Percentiles rank a stretch among this genome's conserved stretches.
phyloP scores from a whole-genome alignment of 2,113 vertebrate species.

The Nibea albiflora region DNA sequence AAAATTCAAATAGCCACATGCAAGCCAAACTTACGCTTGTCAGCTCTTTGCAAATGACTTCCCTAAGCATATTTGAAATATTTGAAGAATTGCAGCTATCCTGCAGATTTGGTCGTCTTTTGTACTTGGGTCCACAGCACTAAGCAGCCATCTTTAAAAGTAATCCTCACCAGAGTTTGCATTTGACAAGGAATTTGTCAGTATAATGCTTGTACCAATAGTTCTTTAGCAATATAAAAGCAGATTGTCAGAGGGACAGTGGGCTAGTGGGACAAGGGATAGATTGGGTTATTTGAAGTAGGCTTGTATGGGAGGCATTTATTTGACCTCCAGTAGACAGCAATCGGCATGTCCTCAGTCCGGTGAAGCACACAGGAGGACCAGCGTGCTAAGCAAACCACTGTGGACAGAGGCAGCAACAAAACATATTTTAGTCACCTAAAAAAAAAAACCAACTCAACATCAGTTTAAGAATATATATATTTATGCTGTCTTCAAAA shows the following conservation, averaged over 20 bases:
- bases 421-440: no score
- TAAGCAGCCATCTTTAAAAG: not conserved
- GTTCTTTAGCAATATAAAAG: not conserved
- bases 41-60: slow-evolving; percentile 4
- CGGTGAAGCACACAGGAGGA: no score
- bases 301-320: no score
- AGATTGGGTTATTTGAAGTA: no score
- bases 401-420: no score
- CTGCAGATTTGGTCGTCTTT: not conserved
- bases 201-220: not conserved
- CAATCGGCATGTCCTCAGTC: no score
- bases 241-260: not conserved
- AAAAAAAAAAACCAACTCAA: no score
- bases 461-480: no score
- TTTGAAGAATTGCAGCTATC: not conserved
- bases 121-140: not conserved
- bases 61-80: slow-evolving; percentile 5
- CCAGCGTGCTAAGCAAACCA: no score
- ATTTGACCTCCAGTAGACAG: no score
- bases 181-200: not conserved
- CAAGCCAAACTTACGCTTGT: not conserved
- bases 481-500: no score
- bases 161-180: slow-evolving; percentile 2
- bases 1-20: slow-evolving; percentile 14
- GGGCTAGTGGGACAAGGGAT: no score